Base-by-base conservation (phyloP, 1,140 invertebrate genomes). In the Ostrea edulis region DNA sequence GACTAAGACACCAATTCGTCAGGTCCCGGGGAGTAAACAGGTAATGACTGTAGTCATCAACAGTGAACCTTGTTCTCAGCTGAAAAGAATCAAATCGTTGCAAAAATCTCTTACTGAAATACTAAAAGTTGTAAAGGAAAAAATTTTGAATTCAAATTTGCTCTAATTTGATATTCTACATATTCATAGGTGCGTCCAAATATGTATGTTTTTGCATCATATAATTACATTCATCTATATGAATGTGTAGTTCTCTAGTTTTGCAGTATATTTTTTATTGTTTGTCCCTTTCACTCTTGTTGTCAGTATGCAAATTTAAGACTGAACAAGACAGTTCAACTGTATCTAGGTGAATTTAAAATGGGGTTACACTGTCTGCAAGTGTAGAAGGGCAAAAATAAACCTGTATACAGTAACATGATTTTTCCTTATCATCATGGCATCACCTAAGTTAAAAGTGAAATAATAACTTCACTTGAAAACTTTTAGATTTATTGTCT, bases 11-110 rank as follows among this genome's bases (percentile, higher is more conserved):
- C 97, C 97, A 98, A 58, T 95, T 94, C 20, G 96, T 97, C 44
- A 98, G 93, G 93, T 98, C 97, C 84, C 96, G 95, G 0, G 97
- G 95, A 14, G 97, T 97, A 92, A 97, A 97, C 29, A 95, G 91
- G 92, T 97, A 97, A 92, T 97, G 97, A 86, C 95, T 96, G 86
- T 96, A 95, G 87, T 96, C 95, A 89, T 96, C 95, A 2, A 95
- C 94, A 54, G 95, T 94, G 93, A 97, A 97, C 22, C 94, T 96
- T 86, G 96, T 94, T 84, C 94, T 95, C 51, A 97, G 93, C 96
- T 97, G 92, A 51, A 88, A 89, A 20, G 88, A 58, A 65, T 54
- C 55, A 85, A 62, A 83, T 20, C 8, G 35, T 8, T 5, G 17
- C 14, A 81, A 35, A 14, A 17, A 17, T 12, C 22, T 81, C 14